Evolutionary conservation across 1,140 invertebrate genomes (phyloP).

Genomic region (Gryon sp.): DNA sequence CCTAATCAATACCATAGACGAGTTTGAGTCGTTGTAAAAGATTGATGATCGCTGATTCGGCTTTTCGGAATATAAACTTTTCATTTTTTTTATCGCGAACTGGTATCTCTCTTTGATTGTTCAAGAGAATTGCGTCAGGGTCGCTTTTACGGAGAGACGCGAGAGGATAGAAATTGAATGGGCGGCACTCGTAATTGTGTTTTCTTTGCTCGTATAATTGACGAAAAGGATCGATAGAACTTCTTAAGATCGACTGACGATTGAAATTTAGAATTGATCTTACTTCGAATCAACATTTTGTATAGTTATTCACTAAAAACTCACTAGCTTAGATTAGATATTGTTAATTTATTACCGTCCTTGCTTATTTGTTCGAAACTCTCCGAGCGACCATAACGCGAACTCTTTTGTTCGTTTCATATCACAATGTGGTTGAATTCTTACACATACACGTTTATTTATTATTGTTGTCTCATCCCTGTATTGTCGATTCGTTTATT

Average conservation of each 20-base stretch:
- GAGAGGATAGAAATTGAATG: conserved; percentile 36
- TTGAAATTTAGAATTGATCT: conserved; percentile 40
- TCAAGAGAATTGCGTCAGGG: conserved; percentile 33
- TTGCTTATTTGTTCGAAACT: conserved; percentile 45
- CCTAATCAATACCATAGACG: conserved; percentile 62
- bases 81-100: conserved; percentile 45
- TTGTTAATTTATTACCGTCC: conserved; percentile 51
- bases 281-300: conserved; percentile 17
- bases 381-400: conserved; percentile 53
- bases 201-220: conserved; percentile 47
- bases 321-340: conserved; percentile 46
- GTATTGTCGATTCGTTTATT: conserved; percentile 76
- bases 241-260: conserved; percentile 1
- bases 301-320: conserved; percentile 36
- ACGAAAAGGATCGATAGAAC: conserved; percentile 42
- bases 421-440: conserved; percentile 78
- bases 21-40: conserved; percentile 74
- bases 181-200: conserved; percentile 15
- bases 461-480: conserved; percentile 80
- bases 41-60: conserved; percentile 61
- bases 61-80: conserved; percentile 51
- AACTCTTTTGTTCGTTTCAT: conserved; percentile 65
- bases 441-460: conserved; percentile 74
- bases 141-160: conserved; percentile 22
- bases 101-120: conserved; percentile 56